phyloP scores from a whole-genome alignment of 2,113 vertebrate genomes.

The Mormyrus iriodes region DNA sequence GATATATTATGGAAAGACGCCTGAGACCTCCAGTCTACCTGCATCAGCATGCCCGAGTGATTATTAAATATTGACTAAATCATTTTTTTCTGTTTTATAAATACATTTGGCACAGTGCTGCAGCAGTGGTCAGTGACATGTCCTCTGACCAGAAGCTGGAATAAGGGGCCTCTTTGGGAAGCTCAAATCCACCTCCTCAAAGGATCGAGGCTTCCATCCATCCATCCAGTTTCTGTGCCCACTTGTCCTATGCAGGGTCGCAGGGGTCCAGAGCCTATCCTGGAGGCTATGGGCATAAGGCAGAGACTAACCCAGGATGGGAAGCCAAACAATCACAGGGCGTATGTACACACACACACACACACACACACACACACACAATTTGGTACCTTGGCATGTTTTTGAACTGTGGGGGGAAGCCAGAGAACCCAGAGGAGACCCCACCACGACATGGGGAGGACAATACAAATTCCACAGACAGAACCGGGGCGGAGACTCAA shows the following conservation, averaged over 20 bases:
- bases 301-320: not conserved
- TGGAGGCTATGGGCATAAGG: not conserved
- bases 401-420: not conserved
- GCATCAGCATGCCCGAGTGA: conserved; percentile 24
- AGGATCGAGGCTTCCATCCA: not conserved
- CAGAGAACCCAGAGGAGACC: not conserved
- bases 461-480: not conserved
- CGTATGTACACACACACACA: not conserved
- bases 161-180: not conserved
- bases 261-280: not conserved
- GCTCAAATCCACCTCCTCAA: not conserved
- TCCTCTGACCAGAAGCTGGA: conserved; percentile 5
- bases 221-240: not conserved
- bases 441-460: not conserved
- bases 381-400: not conserved
- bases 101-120: conserved; percentile 12
- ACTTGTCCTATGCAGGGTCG: not conserved
- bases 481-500: not conserved
- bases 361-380: not conserved
- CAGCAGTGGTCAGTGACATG: conserved; percentile 1
- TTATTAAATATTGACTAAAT: conserved; percentile 29
- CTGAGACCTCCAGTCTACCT: not conserved
- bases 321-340: not conserved
- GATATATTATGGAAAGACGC: conserved; percentile 18
- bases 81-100: conserved; percentile 22